These are phyloP conservation scores for Autographa pulchrina DNA, from an alignment of 2,888 invertebrate species.

Conservation along the genomic window DNA sequence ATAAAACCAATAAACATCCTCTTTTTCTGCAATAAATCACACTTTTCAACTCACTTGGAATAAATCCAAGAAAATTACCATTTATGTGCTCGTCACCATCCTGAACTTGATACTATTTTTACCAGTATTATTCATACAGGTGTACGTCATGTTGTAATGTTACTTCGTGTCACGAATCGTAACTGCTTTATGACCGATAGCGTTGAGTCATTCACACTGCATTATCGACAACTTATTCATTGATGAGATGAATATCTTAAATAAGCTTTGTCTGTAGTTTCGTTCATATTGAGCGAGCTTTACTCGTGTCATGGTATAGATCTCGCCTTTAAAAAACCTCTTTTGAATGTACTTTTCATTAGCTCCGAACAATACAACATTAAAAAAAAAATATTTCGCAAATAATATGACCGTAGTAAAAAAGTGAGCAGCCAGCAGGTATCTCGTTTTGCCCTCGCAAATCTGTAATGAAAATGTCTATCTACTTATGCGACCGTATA, in stretches of 20 bases:
- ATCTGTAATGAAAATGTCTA: not conserved
- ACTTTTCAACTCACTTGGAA: not conserved
- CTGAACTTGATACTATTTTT: constrained; percentile 15
- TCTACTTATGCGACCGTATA: not conserved
- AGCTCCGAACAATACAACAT: no score
- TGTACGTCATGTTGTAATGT: constrained; percentile 17
- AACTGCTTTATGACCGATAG: constrained; percentile 16
- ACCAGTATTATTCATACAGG: constrained; percentile 24
- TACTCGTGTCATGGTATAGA: not conserved
- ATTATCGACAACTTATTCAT: constrained; percentile 29
- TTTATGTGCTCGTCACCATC: not conserved
- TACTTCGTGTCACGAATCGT: constrained; percentile 34
- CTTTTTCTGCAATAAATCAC: not conserved
- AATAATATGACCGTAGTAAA: not conserved
- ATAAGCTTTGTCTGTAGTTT: not conserved
- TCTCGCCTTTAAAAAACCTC: not conserved
- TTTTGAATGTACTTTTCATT: not conserved
- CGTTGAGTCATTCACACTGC: constrained; percentile 30
- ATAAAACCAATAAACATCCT: no score
- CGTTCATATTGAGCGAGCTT: not conserved
- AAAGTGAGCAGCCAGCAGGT: not conserved
- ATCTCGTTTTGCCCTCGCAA: not conserved
- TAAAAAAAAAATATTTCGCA: not conserved
- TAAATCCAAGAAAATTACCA: not conserved
- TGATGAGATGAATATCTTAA: constrained; percentile 11